These are phyloP conservation scores for Carposina sasakii DNA, from an alignment of 1,140 invertebrate species.

Conservation along the genomic window DNA sequence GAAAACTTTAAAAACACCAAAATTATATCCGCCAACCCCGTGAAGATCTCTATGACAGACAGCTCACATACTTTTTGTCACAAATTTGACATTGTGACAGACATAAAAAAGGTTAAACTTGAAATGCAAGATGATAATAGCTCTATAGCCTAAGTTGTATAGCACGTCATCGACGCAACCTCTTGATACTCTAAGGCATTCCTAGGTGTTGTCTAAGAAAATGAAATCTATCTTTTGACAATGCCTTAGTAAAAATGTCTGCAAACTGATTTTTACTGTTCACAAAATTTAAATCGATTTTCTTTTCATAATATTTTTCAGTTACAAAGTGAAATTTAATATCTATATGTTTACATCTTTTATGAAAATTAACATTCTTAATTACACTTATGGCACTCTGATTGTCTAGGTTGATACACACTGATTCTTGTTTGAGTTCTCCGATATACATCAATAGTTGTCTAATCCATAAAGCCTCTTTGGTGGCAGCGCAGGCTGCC, in stretches of 20 bases:
- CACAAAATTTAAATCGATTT: conserved; percentile 10
- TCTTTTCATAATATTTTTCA: neutral
- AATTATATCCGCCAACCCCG: no score
- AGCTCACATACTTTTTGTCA: no score
- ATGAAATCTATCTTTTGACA: conserved; percentile 7
- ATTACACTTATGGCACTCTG: conserved; percentile 7
- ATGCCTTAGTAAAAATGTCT: conserved; percentile 5
- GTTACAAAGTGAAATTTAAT: neutral
- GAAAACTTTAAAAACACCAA: no score
- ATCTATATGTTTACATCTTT: neutral
- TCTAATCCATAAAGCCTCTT: neutral
- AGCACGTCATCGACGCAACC: no score
- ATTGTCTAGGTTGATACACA: conserved; percentile 20
- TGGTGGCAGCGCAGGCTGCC: neutral
- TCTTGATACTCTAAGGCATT: no score
- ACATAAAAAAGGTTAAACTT: no score
- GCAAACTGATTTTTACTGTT: conserved; percentile 3
- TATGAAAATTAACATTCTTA: conserved; percentile 8
- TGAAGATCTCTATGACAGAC: no score
- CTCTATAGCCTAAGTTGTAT: no score
- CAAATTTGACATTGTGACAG: no score
- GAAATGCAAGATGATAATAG: no score
- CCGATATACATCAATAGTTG: conserved; percentile 11
- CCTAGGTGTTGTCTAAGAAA: neutral
- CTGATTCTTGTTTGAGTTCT: conserved; percentile 21